phyloP scores from a whole-genome alignment of 2,888 invertebrate genomes.

The Torymus texanus region DNA sequence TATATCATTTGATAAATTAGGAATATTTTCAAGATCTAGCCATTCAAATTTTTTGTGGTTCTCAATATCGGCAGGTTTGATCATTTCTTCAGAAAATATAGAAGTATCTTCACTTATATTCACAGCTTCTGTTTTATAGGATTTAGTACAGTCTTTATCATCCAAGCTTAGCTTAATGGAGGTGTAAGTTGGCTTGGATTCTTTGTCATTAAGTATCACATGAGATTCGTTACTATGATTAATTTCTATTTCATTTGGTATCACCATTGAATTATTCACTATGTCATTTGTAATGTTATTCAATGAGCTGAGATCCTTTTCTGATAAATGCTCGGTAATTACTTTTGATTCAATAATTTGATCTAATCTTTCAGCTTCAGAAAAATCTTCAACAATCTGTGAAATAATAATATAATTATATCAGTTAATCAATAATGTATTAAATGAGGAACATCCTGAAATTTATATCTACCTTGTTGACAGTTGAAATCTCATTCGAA shows the following conservation, averaged over 20 bases:
- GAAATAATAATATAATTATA: background rate
- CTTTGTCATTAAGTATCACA: constrained; percentile 10
- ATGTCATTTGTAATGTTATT: constrained; percentile 28
- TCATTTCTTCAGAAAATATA: constrained; percentile 42
- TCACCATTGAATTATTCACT: constrained; percentile 24
- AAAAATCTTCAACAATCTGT: constrained; percentile 15
- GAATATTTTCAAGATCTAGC: constrained; percentile 3
- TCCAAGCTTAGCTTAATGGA: constrained; percentile 4
- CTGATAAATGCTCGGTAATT: constrained; percentile 22
- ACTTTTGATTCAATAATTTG: constrained; percentile 17
- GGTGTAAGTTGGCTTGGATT: background rate
- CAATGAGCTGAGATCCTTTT: constrained; percentile 31
- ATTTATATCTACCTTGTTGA: background rate
- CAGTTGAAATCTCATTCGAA: background rate
- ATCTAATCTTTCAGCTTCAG: background rate
- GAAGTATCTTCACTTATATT: constrained; percentile 6
- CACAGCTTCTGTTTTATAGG: constrained; percentile 1
- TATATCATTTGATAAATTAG: background rate
- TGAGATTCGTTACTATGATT: constrained; percentile 19
- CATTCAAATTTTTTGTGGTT: background rate
- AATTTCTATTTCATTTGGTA: constrained; percentile 29
- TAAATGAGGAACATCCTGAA: background rate
- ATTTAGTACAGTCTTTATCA: constrained; percentile 4
- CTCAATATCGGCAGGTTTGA: background rate
- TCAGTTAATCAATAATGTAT: background rate